These are phyloP conservation scores for Anoplolepis gracilipes DNA, from an alignment of 1,140 invertebrate species.

Conservation along the genomic window DNA sequence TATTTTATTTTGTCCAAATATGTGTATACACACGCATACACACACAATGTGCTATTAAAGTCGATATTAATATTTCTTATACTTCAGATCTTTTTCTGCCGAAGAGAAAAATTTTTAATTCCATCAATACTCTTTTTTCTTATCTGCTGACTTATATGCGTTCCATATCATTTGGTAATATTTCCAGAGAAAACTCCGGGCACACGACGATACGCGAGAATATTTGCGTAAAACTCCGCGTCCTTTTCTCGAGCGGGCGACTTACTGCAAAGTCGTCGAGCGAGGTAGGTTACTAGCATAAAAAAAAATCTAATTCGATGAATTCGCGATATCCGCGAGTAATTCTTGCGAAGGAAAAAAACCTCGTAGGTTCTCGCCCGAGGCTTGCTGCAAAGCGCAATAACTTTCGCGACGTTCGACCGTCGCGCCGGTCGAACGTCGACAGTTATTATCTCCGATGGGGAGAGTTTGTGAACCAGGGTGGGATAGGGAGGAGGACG, in stretches of 20 bases:
- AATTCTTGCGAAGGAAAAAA: conserved; percentile 47
- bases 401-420: conserved; percentile 62
- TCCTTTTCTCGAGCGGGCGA: conserved; percentile 13
- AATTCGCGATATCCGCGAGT: conserved; percentile 17
- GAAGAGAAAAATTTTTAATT: conserved; percentile 1
- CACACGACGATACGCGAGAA: neutral
- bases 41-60: conserved; percentile 1
- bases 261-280: conserved; percentile 30
- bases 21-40: no score
- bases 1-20: neutral
- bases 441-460: conserved; percentile 46
- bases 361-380: conserved; percentile 14
- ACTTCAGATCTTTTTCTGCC: neutral
- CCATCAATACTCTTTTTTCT: neutral
- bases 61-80: neutral
- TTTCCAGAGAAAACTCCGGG: neutral
- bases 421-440: conserved; percentile 50
- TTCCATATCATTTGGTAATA: neutral
- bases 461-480: conserved; percentile 8
- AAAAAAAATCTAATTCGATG: conserved; percentile 53
- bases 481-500: neutral
- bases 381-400: conserved; percentile 1
- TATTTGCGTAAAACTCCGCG: conserved; percentile 18
- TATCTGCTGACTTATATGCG: neutral
- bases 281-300: neutral